Base-by-base conservation (phyloP, 2,797 vertebrate genomes). In the Ciconia nigra region DNA sequence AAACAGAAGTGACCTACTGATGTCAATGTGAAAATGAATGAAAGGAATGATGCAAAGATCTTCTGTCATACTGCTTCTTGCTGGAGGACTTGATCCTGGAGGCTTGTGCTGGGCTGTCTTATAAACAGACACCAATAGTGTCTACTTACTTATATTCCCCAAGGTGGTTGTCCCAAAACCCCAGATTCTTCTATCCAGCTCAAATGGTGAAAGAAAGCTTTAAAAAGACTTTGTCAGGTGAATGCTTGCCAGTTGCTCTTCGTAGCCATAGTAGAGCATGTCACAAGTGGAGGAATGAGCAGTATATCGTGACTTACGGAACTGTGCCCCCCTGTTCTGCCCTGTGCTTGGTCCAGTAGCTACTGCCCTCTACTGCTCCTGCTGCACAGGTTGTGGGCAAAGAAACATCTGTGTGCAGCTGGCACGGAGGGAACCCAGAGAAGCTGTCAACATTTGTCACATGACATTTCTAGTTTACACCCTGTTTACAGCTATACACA, bases 271-370 rank as follows among this genome's bases (percentile, higher is more conserved):
- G 86, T 16, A 42, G 51, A 62, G 46, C 19, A 2, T 24, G 42
- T 82, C 66, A 26, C 42, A 59, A 35, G 47, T 15, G 26, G 47
- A 66, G 71, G 55, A 90, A 35, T 19, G 49, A 92, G 82, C 33
- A 24, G 41, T 10, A 1, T 31, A 29, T 65, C 2, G 5, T 78
- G 35, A 52, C 22, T 28, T 31, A 7, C 0, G 4, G 17, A 82
- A 44, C 62, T 54, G 24, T 79, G 46, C 6, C 26, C 39, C 37
- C 3, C 4, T 33, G 15, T 37, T 63, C 46, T 83, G 52, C 47
- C n/a, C 72, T 24, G 7, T 59, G 46, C 44, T 58, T 63, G 20
- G 33, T 81, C 59, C 59, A 4, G 70, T 21, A 55, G 69, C 35
- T 55, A 5, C 71, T 89, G 84, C 37, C 28, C 69, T 90, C 39